Evolutionary conservation across 1,140 invertebrate species (phyloP), one percentile per base, ranked within the genome.

Genomic region (Hestina assimilis): DNA sequence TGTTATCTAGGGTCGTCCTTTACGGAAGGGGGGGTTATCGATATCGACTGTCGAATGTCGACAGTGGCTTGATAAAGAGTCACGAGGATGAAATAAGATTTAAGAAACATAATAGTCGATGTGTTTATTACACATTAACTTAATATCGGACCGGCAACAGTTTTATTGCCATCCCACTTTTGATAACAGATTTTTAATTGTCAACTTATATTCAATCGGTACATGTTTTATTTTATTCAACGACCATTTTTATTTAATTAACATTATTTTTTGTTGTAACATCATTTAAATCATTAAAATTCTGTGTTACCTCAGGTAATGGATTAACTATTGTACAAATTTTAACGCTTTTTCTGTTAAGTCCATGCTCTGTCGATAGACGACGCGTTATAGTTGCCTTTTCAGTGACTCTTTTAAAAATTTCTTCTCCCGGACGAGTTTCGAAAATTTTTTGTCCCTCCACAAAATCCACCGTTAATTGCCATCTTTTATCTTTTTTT

Each of bases 381-480:
- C n/a, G n/a, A n/a, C n/a, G n/a, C n/a, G n/a, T n/a, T n/a, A n/a
- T n/a, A n/a, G n/a, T 28, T n/a, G 2, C n/a, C 24, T 28, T 7
- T 9, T 28, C 31, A 15, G 31, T 33, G 15, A 33, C 31, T 33
- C 31, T 33, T 33, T 23, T 48, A 54, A 33, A 55, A 46, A 46
- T 31, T 23, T 14, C n/a, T 45, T 46, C 29, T 40, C 31, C 20
- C 41, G 48, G 45, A 60, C 57, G 14, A 38, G 57, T 57, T 53
- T 26, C 19, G 17, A 20, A 17, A 12, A 26, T 42, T 58, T 69
- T 68, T 63, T 64, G 56, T 55, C 47, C 47, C 26, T 29, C 43
- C 47, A 46, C 41, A 51, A 55, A 51, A 46, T 66, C 57, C 58
- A 66, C 65, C 63, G 69, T 73, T 77, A 72, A 40, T 40, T 26